A percentile compares a stretch with the other conserved stretches of the same genome.
Evolutionary conservation across 2,888 invertebrate species (phyloP).

Genomic region (Minunthozetes semirufus): DNA sequence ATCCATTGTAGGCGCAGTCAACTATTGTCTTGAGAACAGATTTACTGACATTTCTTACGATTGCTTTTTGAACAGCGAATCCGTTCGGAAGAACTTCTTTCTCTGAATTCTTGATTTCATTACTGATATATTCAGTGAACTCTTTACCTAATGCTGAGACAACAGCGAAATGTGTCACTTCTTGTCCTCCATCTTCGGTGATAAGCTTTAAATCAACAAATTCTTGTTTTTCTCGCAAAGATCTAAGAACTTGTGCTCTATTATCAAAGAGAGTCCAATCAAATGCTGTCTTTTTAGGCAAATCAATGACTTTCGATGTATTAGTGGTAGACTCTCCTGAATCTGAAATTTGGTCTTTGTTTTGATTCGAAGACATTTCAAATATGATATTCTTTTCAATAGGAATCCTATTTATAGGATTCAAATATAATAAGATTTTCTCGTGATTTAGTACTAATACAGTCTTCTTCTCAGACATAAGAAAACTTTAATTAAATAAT

Average conservation of each 20-base stretch:
- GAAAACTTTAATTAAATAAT: too few relatives aligned
- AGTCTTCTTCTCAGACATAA: too few relatives aligned
- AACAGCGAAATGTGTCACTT: conserved; percentile 27
- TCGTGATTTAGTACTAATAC: too few relatives aligned
- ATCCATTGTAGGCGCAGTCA: conserved; percentile 35
- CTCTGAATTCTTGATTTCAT: background rate
- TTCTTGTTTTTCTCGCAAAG: conserved; percentile 15
- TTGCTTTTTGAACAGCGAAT: background rate
- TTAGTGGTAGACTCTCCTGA: too few relatives aligned
- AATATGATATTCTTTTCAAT: too few relatives aligned
- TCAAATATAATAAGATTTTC: too few relatives aligned
- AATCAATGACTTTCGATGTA: background rate
- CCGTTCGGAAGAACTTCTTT: background rate
- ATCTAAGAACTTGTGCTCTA: conserved; percentile 9
- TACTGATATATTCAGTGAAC: background rate
- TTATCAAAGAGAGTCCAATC: conserved; percentile 32
- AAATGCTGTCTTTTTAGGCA: conserved; percentile 30
- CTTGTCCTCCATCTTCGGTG: conserved; percentile 27
- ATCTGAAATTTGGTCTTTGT: too few relatives aligned
- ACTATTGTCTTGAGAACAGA: conserved; percentile 28
- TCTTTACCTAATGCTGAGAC: conserved; percentile 30
- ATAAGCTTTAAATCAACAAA: conserved; percentile 32
- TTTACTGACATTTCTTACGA: background rate
- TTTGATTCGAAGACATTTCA: too few relatives aligned
- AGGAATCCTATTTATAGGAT: too few relatives aligned